These are phyloP conservation scores for Augochlora pura DNA, from an alignment of 1,140 invertebrate species.

Conservation along the genomic window DNA sequence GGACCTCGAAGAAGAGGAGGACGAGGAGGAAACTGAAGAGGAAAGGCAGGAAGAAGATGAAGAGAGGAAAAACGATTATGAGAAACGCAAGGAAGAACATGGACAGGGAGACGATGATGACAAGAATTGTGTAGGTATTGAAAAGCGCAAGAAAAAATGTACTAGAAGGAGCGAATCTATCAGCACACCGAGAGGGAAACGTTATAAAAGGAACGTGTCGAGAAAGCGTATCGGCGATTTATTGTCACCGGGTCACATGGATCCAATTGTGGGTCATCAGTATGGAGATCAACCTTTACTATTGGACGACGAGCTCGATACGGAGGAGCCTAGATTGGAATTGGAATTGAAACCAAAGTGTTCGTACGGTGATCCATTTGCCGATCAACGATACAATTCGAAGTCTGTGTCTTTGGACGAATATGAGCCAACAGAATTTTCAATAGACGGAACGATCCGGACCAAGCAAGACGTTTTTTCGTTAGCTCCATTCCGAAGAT, in stretches of 20 bases:
- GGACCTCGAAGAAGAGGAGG: too few relatives aligned
- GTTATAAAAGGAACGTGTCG: conserved; percentile 62
- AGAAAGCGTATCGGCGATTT: too few relatives aligned
- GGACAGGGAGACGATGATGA: too few relatives aligned
- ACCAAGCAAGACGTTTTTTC: conserved; percentile 86
- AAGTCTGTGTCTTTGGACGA: conserved; percentile 67
- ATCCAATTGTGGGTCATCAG: conserved; percentile 86
- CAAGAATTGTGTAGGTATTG: too few relatives aligned
- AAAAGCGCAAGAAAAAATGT: too few relatives aligned
- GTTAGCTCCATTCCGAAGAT: conserved; percentile 86
- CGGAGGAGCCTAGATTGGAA: conserved; percentile 64
- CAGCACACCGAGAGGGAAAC: conserved; percentile 81
- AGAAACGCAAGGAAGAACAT: too few relatives aligned
- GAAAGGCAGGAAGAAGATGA: too few relatives aligned
- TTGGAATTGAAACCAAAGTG: conserved; percentile 75
- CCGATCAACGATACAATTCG: conserved; percentile 70
- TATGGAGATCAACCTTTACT: conserved; percentile 90
- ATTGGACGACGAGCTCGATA: conserved; percentile 89
- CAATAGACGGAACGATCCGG: conserved; percentile 72
- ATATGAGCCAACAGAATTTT: conserved; percentile 28
- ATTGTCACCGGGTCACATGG: conserved; percentile 55
- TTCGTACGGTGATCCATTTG: conserved; percentile 77
- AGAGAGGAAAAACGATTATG: too few relatives aligned
- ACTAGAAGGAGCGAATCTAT: too few relatives aligned
- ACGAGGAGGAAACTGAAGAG: too few relatives aligned